These are phyloP conservation scores for Plagodis dolabraria DNA, from an alignment of 2,888 invertebrate species.

Conservation along the genomic window DNA sequence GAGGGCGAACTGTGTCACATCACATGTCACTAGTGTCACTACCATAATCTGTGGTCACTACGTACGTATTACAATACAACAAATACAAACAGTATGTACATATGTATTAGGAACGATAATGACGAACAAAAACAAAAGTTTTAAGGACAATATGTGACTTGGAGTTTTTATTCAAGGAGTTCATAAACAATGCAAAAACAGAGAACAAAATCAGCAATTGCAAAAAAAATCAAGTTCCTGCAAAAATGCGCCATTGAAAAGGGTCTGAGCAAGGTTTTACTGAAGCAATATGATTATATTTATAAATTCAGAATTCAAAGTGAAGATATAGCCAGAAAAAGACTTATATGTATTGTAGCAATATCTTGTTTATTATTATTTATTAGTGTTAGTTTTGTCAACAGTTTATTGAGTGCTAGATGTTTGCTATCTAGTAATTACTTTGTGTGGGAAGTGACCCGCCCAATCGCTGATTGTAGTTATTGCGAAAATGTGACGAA, in stretches of 20 bases:
- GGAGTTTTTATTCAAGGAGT: background rate
- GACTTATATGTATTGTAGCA: slow-evolving; percentile 48
- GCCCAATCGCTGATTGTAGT: slow-evolving; percentile 92
- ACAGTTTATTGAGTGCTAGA: slow-evolving; percentile 84
- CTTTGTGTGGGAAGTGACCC: slow-evolving; percentile 93
- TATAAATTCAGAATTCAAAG: slow-evolving; percentile 49
- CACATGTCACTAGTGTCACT: too few species aligned
- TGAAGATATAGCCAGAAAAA: slow-evolving; percentile 48
- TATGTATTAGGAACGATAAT: too few species aligned
- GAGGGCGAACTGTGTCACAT: too few species aligned
- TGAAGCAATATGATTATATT: slow-evolving; percentile 60
- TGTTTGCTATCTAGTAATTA: slow-evolving; percentile 94
- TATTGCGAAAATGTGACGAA: slow-evolving; percentile 89
- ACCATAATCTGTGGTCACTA: too few species aligned
- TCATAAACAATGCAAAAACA: slow-evolving; percentile 30
- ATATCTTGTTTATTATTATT: slow-evolving; percentile 52
- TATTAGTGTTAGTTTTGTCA: slow-evolving; percentile 52
- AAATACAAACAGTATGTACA: too few species aligned
- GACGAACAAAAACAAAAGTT: background rate
- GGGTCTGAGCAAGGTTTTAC: slow-evolving; percentile 52
- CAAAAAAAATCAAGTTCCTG: slow-evolving; percentile 46
- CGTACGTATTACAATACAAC: too few species aligned
- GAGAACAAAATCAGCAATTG: slow-evolving; percentile 12
- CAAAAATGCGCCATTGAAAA: slow-evolving; percentile 61
- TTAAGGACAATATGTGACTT: slow-evolving; percentile 10